Evolutionary conservation across 2,113 vertebrate genomes (phyloP).

Genomic region (Pimephales promelas): DNA sequence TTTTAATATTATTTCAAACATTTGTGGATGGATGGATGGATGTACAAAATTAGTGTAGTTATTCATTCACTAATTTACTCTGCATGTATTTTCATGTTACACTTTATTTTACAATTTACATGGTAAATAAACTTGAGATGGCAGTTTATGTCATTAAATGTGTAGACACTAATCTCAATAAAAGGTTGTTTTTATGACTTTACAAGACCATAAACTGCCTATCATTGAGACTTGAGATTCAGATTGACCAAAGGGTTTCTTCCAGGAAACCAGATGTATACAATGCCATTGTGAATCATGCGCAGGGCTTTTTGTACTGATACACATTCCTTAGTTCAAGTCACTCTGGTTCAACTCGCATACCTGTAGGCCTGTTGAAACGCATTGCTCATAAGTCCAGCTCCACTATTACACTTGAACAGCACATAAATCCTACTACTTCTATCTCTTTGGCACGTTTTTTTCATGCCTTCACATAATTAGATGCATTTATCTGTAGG

Average conservation of each 20-base stretch:
- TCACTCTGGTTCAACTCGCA: constrained; percentile 26
- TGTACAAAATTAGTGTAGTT: not conserved
- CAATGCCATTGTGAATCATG: not conserved
- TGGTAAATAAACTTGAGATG: not conserved
- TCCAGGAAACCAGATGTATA: not conserved
- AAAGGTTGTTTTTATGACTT: not conserved
- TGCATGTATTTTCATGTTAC: not conserved
- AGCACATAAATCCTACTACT: not conserved
- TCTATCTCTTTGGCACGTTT: not conserved
- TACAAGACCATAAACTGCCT: not conserved
- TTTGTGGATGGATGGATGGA: not conserved
- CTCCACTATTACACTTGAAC: not conserved
- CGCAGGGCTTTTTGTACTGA: not conserved
- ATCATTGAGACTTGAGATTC: not conserved
- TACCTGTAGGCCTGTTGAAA: constrained; percentile 54
- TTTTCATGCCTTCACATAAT: constrained; percentile 22
- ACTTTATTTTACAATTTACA: not conserved
- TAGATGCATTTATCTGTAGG: not conserved
- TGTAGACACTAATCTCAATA: not conserved
- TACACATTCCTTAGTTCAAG: not conserved
- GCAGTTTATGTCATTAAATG: not conserved
- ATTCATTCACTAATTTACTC: not conserved
- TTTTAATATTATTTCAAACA: not conserved
- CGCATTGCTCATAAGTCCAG: constrained; percentile 28
- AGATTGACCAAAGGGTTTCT: not conserved